Evolutionary conservation across 2,113 vertebrate genomes (phyloP).

Genomic region (Ammodytes dubius): DNA sequence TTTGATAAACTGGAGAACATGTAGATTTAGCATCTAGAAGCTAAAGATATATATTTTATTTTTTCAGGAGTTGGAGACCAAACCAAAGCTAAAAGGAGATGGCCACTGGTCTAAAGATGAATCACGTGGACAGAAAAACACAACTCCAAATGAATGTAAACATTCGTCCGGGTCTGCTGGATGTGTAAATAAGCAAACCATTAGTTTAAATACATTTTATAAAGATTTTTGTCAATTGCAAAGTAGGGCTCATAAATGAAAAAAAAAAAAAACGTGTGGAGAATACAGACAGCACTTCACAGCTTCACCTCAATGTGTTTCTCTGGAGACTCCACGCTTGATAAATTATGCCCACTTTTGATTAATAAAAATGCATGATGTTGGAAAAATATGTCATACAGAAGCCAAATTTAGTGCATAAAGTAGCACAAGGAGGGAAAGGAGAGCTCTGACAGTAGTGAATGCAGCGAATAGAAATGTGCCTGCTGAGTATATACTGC

Average conservation of each 20-base stretch:
- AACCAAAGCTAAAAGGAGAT: not conserved
- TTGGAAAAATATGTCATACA: not conserved
- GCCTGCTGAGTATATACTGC: conserved; percentile 4
- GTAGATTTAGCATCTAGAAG: not conserved
- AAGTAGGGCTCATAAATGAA: no score
- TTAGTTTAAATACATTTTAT: not conserved
- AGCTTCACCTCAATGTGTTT: not conserved
- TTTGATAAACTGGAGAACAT: no score
- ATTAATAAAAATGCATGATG: not conserved
- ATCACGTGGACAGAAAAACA: not conserved
- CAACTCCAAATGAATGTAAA: not conserved
- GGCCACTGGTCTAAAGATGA: not conserved
- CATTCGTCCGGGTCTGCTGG: not conserved
- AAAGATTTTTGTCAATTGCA: not conserved
- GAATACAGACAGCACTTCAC: not conserved
- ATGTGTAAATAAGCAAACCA: not conserved
- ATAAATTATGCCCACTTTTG: not conserved
- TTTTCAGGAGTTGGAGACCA: not conserved
- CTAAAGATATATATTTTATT: no score
- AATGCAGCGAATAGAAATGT: not conserved
- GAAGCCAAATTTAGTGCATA: not conserved
- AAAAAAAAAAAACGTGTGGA: not conserved
- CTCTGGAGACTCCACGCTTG: not conserved
- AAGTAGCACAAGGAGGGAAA: not conserved
- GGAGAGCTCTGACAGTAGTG: not conserved